phyloP scores from a whole-genome alignment of 2,113 vertebrate genomes.

The Carassius gibelio region DNA sequence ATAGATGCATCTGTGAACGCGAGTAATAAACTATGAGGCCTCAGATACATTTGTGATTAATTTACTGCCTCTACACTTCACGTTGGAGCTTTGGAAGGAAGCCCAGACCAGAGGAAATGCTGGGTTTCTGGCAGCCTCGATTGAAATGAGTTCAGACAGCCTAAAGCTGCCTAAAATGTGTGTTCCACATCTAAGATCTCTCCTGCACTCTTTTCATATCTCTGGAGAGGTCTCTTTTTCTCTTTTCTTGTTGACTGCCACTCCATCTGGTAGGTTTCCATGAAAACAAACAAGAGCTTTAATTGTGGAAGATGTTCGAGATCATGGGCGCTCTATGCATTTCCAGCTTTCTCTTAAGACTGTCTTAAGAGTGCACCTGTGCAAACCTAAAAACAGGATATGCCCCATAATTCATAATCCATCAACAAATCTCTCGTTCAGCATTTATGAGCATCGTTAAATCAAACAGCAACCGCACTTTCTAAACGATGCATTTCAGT shows the following conservation, averaged over 20 bases:
- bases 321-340: slow-evolving; percentile 39
- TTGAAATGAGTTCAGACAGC: slow-evolving; percentile 64
- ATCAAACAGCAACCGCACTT: background rate
- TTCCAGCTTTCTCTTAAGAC: slow-evolving; percentile 12
- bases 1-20: slow-evolving; percentile 53
- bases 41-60: slow-evolving; percentile 63
- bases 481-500: background rate
- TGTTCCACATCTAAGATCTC: slow-evolving; percentile 62
- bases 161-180: slow-evolving; percentile 62
- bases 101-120: slow-evolving; percentile 63
- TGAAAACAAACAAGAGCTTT: slow-evolving; percentile 58
- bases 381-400: background rate
- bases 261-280: slow-evolving; percentile 60
- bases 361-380: background rate
- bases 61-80: slow-evolving; percentile 62
- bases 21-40: slow-evolving; percentile 58
- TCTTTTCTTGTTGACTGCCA: slow-evolving; percentile 58
- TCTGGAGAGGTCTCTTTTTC: slow-evolving; percentile 62
- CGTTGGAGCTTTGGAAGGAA: slow-evolving; percentile 60
- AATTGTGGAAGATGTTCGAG: slow-evolving; percentile 52
- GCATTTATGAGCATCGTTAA: slow-evolving; percentile 3
- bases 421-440: background rate
- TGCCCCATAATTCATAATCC: background rate
- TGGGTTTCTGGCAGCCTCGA: slow-evolving; percentile 58
- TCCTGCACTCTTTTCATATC: slow-evolving; percentile 65